Evolutionary conservation across 2,797 vertebrate genomes (phyloP).

Genomic region (Triplophysa bombifrons): DNA sequence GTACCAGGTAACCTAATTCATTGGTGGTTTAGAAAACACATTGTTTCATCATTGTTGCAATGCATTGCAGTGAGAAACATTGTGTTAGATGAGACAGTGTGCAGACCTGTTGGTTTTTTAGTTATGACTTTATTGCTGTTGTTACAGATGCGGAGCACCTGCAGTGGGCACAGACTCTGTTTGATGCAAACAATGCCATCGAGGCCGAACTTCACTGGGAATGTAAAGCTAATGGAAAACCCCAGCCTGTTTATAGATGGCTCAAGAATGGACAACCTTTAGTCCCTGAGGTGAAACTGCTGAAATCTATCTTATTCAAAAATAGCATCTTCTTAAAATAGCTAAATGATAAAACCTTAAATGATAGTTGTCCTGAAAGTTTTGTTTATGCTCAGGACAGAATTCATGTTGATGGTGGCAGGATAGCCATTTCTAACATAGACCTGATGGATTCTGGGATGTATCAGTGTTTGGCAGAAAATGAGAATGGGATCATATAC

Average conservation of each 20-base stretch:
- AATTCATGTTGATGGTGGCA: conserved; percentile 69
- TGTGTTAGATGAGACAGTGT: conserved; percentile 5
- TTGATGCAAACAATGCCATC: conserved; percentile 82
- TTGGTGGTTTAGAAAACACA: conserved; percentile 46
- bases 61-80: neutral
- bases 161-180: conserved; percentile 84
- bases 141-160: conserved; percentile 79
- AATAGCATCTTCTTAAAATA: too few relatives aligned
- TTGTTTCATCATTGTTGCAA: conserved; percentile 30
- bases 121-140: conserved; percentile 10
- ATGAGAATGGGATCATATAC: conserved; percentile 71
- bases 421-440: conserved; percentile 72
- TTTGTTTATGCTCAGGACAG: conserved; percentile 65
- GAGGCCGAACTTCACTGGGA: conserved; percentile 87
- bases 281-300: conserved; percentile 73
- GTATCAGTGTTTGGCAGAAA: conserved; percentile 80
- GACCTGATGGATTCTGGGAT: conserved; percentile 75
- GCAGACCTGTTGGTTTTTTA: conserved; percentile 2
- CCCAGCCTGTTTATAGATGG: conserved; percentile 82
- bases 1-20: conserved; percentile 56
- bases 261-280: conserved; percentile 83
- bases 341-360: too few relatives aligned
- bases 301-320: neutral
- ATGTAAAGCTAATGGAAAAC: conserved; percentile 83
- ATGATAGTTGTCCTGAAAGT: conserved; percentile 17